Evolutionary conservation across 1,140 invertebrate genomes (phyloP).

Genomic region (Asbolus verrucosus): DNA sequence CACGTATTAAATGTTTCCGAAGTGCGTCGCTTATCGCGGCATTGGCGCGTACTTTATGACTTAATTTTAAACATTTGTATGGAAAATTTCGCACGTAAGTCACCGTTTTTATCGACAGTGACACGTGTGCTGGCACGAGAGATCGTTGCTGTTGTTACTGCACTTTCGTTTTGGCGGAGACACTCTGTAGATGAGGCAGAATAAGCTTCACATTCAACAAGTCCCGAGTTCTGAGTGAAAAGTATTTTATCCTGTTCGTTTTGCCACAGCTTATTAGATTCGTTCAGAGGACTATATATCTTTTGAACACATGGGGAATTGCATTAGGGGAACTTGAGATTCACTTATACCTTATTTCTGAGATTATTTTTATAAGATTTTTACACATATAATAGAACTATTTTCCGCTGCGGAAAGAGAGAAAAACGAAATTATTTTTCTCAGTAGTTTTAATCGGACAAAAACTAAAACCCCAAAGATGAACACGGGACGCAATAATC

Average conservation of each 20-base stretch:
- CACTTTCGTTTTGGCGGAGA: no score
- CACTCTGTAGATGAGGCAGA: no score
- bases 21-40: constrained; percentile 1
- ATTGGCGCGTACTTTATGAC: constrained; percentile 23
- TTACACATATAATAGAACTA: constrained; percentile 24
- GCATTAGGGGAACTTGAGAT: constrained; percentile 36
- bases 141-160: no score
- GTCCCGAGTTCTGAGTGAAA: constrained; percentile 2
- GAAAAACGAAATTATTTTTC: constrained; percentile 25
- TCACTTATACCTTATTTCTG: constrained; percentile 30
- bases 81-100: constrained; percentile 7
- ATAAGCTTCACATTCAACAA: constrained; percentile 14
- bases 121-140: no score
- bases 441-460: constrained; percentile 41
- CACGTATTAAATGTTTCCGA: constrained; percentile 7
- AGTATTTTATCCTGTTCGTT: constrained; percentile 31
- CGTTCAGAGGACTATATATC: constrained; percentile 36
- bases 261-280: constrained; percentile 41
- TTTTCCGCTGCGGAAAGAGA: constrained; percentile 2
- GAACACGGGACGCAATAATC: constrained; percentile 36
- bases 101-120: background rate
- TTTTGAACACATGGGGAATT: constrained; percentile 40
- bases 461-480: constrained; percentile 33
- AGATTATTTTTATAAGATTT: constrained; percentile 44
- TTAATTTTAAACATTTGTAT: constrained; percentile 18